Evolutionary conservation across 1,140 invertebrate species (phyloP), one percentile per base, ranked within the genome.

Genomic region (Philotrypesis tridentata): DNA sequence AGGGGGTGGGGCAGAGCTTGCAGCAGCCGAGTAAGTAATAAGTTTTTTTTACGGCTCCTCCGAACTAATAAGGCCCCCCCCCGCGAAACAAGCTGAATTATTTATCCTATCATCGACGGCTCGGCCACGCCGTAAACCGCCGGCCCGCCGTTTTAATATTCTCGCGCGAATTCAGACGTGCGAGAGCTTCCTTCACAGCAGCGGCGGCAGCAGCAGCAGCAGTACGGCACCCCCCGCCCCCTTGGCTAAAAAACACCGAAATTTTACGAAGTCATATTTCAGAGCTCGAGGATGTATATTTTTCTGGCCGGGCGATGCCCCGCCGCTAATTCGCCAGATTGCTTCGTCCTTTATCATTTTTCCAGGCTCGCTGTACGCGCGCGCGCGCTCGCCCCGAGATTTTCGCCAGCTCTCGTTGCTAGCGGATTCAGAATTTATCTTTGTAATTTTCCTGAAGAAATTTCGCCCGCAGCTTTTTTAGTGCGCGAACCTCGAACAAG

Each of bases 31-130:
- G 87, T 88, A 89, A 89, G 91, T 90, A 91, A 92, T 91, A 90
- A 90, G 89, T 91, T 91, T 89, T 90, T 88, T 90, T 90, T 89
- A 91, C 88, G 88, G 87, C 88, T 89, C 87, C 84, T 85, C 74
- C 84, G 80, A 89, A 89, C 89, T 91, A 91, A 91, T 91, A 90
- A 91, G 88, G 86, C 85, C 40, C 55, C 67, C 85, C 40, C 55
- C 67, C 89, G 87, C 87, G 87, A 87, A 90, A 87, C 87, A 83
- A 83, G 63, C 77, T 91, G 87, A 90, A 91, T 91, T 90, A 91
- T 91, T 90, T 87, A 91, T 88, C 84, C 75, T 72, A 88, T 87
- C 85, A 86, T 88, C 86, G 86, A 86, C 87, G 85, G 85, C 83
- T 84, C 84, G 80, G 82, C 82, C 70, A 85, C 55, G 82, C 85